Evolutionary conservation across 2,113 vertebrate genomes (phyloP), one percentile per base, ranked within the genome.

Genomic region (Chionodraco myersi): DNA sequence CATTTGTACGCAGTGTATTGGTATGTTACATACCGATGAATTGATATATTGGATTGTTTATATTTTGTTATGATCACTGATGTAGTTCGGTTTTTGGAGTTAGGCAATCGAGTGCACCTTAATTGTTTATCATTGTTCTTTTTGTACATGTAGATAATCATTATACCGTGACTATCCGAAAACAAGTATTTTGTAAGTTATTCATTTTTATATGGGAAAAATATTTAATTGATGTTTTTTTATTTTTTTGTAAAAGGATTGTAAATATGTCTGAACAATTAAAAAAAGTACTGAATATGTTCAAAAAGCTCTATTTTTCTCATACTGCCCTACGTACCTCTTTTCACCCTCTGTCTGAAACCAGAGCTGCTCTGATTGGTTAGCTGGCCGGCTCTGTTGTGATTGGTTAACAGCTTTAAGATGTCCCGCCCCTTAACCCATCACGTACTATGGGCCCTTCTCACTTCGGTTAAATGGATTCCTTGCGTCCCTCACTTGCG

Each of bases 51-150:
- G 51, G 77, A 85, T 75, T 83, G 79, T 80, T 79, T 74, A 48
- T 83, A 67, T 82, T 72, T 78, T 74, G 56, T 75, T 75, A 51
- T 70, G 85, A 88, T 84, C 76, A 79, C 67, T 84, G 73, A 84
- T 83, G 68, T 87, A 73, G 83, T 73, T 45, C 21, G 61, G 30
- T 77, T 83, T 70, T 78, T 48, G n/a, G 70, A 59, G 58, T 80
- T 74, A 78, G 71, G 89, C 90, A 91, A 79, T 90, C 56, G 52
- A 89, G 89, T 91, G 92, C 92, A 93, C 94, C 93, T 95, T 95
- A 92, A 90, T 88, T 90, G 78, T 88, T 82, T 88, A 83, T 86
- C 45, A 16, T 72, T 51, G 79, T 72, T 71, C 30, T 90, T 41
- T 87, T 82, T 91, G 60, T 90, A 77, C 72, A 64, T 91, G 85